Base-by-base conservation (phyloP, 2,797 vertebrate genomes). In the Triplophysa yarkandensis region DNA sequence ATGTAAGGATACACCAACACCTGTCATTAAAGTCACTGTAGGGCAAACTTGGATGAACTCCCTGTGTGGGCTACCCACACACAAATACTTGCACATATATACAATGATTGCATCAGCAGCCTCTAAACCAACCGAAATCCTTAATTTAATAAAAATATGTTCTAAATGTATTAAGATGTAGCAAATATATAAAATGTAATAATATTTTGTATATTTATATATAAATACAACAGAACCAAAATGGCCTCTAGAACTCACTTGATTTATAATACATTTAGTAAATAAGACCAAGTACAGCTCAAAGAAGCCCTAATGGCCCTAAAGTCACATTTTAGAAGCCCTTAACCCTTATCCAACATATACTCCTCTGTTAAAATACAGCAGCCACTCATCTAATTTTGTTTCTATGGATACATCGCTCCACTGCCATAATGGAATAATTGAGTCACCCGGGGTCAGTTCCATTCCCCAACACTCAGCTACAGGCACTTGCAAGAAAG, bases 321-420 rank as follows among this genome's bases (percentile, higher is more conserved):
- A 14, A 67, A 57, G 54, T 52, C 30, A 30, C 58, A 71, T 72
- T 77, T 65, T 57, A 21, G 74, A 34, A 72, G 52, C 50, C 17
- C 57, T 61, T 41, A 70, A 67, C 68, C 46, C 76, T 64, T 62
- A 28, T 64, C 41, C 25, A 73, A 74, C 72, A 54, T 57, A 17
- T 62, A 71, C 54, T 72, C 10, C 34, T 25, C 32, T 58, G 11
- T 77, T 64, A 77, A 61, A 81, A 76, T 72, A 81, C 62, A 77
- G 62, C 65, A 46, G 68, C 19, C 67, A 64, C 62, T 83, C 61
- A 68, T 74, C 76, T 79, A 68, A 83, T 79, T 79, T 48, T 65
- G 61, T 81, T 79, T 76, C 71, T 77, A 74, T 77, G 81, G 79
- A 79, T 74, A 76, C 66, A 78, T 81, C 69, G 60, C 77, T 81